Conservation (phyloP, 2,797 vertebrate genomes). For the Sciaenops ocellatus region DNA sequence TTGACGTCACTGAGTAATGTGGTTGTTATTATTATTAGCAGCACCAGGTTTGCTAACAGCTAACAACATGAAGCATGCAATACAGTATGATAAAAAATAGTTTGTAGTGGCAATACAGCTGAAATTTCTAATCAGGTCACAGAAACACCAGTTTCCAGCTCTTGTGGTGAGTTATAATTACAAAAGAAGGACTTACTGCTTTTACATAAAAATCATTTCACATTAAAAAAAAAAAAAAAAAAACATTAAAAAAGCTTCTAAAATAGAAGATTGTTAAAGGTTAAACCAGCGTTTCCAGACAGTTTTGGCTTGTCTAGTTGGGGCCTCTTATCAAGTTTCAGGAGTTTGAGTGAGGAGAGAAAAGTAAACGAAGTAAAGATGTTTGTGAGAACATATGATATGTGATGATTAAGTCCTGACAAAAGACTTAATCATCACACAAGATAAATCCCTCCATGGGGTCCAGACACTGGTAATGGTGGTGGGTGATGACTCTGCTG, state of each 20-base stretch:
- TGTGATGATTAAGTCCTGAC: too few species aligned
- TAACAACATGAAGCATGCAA: background rate
- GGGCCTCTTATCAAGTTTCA: background rate
- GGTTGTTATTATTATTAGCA: background rate
- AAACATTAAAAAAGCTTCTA: background rate
- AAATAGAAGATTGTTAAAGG: too few species aligned
- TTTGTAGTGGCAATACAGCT: background rate
- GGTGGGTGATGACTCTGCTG: too few species aligned
- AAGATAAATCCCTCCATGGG: too few species aligned
- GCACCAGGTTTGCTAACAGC: background rate
- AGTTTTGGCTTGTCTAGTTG: background rate
- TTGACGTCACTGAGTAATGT: background rate
- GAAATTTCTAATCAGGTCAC: background rate
- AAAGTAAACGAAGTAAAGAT: background rate
- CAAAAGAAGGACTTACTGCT: background rate
- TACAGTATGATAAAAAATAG: background rate
- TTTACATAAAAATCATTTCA: background rate
- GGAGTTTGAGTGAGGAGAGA: background rate
- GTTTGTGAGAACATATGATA: background rate
- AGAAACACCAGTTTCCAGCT: background rate
- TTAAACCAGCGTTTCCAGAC: slow-evolving; percentile 1
- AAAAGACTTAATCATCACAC: too few species aligned
- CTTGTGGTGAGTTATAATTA: background rate
- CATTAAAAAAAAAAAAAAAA: background rate
- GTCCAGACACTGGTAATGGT: too few species aligned